phyloP scores from a whole-genome alignment of 1,140 invertebrate species.

The Chrysomallon squamiferum region DNA sequence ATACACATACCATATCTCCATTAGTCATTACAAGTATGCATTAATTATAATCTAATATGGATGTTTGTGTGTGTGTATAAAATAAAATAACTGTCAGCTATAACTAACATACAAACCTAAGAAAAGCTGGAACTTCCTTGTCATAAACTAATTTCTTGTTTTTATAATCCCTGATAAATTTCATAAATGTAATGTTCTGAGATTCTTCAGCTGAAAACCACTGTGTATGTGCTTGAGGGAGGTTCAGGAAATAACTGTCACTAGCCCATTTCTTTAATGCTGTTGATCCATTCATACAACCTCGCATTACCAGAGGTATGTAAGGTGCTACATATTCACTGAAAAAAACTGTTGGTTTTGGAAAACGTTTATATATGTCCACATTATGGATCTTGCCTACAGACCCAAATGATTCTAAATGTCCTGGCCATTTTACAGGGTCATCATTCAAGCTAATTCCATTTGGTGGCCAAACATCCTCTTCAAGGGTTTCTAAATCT shows the following conservation, averaged over 20 bases:
- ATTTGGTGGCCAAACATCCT: background rate
- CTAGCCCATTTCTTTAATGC: background rate
- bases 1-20: too few relatives aligned
- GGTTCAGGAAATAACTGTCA: background rate
- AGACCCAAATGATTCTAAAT: background rate
- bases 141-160: background rate
- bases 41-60: too few relatives aligned
- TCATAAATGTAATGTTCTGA: background rate
- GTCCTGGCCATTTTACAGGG: conserved; percentile 1
- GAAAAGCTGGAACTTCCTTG: background rate
- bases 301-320: conserved; percentile 3
- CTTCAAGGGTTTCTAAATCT: background rate
- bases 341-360: background rate
- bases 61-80: too few relatives aligned
- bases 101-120: background rate
- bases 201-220: background rate
- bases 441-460: background rate
- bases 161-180: background rate
- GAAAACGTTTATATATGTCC: background rate
- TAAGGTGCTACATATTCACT: conserved; percentile 5
- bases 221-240: background rate
- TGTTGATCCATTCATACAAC: background rate
- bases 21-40: too few relatives aligned
- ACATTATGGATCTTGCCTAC: background rate
- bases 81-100: too few relatives aligned